Percentiles rank a stretch among this genome's conserved stretches.
phyloP scores from a whole-genome alignment of 2,888 invertebrate genomes.

The Luperina testacea region DNA sequence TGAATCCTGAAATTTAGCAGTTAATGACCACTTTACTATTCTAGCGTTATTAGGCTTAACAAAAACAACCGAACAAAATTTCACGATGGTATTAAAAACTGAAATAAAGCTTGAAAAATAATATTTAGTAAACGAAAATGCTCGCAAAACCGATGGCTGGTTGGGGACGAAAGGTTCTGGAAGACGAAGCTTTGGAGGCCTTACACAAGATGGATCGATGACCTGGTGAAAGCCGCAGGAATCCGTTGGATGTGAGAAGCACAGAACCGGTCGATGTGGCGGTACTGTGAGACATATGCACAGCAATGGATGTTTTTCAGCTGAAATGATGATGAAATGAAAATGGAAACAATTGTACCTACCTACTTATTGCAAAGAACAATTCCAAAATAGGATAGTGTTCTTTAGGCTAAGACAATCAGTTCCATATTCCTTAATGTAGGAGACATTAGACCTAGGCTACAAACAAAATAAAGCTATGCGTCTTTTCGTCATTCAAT shows the following conservation, averaged over 20 bases:
- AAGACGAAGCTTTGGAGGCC: too few species aligned
- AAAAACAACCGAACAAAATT: background rate
- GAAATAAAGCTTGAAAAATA: background rate
- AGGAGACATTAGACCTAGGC: background rate
- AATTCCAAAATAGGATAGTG: background rate
- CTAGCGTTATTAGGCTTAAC: background rate
- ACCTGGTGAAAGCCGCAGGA: too few species aligned
- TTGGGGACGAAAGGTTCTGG: too few species aligned
- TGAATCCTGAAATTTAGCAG: background rate
- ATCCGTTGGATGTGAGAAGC: too few species aligned
- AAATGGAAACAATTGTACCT: background rate
- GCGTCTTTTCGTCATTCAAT: conserved; percentile 35
- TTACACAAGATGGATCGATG: too few species aligned
- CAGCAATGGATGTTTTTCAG: too few species aligned
- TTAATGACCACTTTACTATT: background rate
- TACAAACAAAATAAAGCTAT: background rate
- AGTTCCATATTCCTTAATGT: background rate
- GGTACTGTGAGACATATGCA: too few species aligned
- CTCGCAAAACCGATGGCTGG: too few species aligned
- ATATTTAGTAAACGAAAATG: too few species aligned
- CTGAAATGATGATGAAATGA: background rate
- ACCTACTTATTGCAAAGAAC: background rate
- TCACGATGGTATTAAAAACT: background rate
- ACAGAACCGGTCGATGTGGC: too few species aligned
- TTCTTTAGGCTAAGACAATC: background rate